Percentiles rank a stretch among this genome's conserved stretches.
Conservation (phyloP, 2,888 invertebrate genomes). For the Oscheius sp. region DNA sequence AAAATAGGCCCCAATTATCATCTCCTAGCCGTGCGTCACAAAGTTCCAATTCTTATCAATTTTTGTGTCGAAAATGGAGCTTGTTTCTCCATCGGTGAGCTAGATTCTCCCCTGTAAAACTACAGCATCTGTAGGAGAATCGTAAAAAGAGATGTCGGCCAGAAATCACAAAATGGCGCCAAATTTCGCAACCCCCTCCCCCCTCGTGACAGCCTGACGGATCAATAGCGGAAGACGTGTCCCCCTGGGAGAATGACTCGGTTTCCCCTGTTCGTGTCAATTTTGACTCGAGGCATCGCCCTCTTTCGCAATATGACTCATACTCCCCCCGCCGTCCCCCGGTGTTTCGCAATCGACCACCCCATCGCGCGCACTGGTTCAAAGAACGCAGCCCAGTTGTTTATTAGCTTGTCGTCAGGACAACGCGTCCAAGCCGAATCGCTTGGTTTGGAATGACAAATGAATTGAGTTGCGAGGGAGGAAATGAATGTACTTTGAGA, state of each 20-base stretch:
- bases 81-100: no score
- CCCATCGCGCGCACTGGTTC: not conserved
- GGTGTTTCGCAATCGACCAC: constrained; percentile 7
- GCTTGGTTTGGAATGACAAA: not conserved
- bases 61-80: no score
- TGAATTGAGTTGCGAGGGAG: not conserved
- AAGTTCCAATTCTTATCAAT: no score
- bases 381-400: constrained; percentile 7
- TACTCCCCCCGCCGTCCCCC: not conserved
- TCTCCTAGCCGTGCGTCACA: no score
- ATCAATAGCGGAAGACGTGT: no score
- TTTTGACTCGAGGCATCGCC: not conserved
- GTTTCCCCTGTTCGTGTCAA: no score
- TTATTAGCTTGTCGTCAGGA: not conserved
- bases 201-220: no score
- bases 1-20: no score
- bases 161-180: not conserved
- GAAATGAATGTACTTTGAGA: not conserved
- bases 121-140: no score
- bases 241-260: no score
- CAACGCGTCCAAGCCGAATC: constrained; percentile 14
- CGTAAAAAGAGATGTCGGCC: no score
- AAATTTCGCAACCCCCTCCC: not conserved
- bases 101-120: no score
- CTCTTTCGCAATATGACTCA: constrained; percentile 20